These are phyloP conservation scores for Oxyruncus cristatus DNA, from an alignment of 2,113 vertebrate species.

Conservation along the genomic window DNA sequence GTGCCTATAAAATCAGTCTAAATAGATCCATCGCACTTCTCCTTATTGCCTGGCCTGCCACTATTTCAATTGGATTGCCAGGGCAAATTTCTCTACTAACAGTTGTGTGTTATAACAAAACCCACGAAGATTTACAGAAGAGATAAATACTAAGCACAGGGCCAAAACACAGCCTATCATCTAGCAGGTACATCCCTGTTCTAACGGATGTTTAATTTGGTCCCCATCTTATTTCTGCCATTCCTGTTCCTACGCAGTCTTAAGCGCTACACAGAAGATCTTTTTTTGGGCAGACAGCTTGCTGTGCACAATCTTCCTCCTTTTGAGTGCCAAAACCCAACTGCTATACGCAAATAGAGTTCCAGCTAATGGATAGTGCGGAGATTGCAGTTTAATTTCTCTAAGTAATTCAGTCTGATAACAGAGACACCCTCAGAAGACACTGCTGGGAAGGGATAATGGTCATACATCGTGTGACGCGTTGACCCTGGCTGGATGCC, in stretches of 20 bases:
- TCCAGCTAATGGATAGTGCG: slow-evolving; percentile 16
- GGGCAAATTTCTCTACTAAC: not conserved
- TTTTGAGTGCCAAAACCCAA: slow-evolving; percentile 27
- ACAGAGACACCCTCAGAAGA: not conserved
- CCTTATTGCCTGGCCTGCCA: not conserved
- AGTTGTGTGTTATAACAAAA: not conserved
- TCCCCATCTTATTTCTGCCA: not conserved
- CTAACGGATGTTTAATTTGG: not conserved
- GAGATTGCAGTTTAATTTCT: slow-evolving; percentile 46
- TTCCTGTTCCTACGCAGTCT: not conserved
- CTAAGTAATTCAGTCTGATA: slow-evolving; percentile 16
- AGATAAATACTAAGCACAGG: not conserved
- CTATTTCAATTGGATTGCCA: not conserved
- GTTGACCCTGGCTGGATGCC: not conserved
- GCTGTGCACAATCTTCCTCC: slow-evolving; percentile 11
- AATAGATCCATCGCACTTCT: not conserved
- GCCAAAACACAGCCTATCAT: not conserved
- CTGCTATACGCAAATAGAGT: slow-evolving; percentile 19
- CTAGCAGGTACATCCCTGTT: not conserved
- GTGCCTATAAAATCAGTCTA: not conserved
- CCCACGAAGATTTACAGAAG: not conserved
- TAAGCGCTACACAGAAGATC: not conserved
- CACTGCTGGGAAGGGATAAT: not conserved
- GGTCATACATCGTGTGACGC: not conserved
- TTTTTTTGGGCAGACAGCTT: slow-evolving; percentile 11